Base-by-base conservation (phyloP, 2,113 vertebrate genomes). In the Datnioides undecimradiatus region DNA sequence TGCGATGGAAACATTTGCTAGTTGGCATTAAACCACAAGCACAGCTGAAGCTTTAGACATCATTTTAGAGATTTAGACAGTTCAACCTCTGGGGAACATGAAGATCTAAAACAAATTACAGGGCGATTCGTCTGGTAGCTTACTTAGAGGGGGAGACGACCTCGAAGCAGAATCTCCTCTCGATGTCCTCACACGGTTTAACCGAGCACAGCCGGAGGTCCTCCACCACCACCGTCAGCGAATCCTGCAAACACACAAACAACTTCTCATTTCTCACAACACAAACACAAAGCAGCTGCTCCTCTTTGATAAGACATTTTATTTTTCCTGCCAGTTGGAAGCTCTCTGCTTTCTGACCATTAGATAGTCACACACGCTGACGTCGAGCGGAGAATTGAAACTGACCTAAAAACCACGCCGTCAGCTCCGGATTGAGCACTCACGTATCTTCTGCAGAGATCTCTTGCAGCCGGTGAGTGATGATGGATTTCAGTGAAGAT, bases 141-240 rank as follows among this genome's bases (percentile, higher is more conserved):
- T 94, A 99, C 98, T 99, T 99, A 80, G 95, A 96, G 27, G 98
- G 98, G 0, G 98, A 99, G 75, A 99, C 96, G 0, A 99, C 98
- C 92, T 99, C 98, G 16, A 99, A 99, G 93, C 98, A 99, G 93
- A 99, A 99, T 84, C 98, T 95, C 87, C 98, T 95, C 91, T 99
- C 98, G 1, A 97, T 97, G 93, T 99, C 98, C 90, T 99, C 98
- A 0, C 96, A 99, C 0, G 98, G 98, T 80, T 99, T 99, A 55
- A 99, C 98, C 0, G 97, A 96, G 70, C 98, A 99, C 21, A 99
- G 96, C 17, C 98, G 83, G 58, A 99, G 95, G 85, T 99, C 98
- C 6, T 99, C 97, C 48, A 99, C 98, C 85, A 99, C 98, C 58
- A 99, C 98, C 0, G 98, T 99, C 72, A 99, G 94, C 0, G 93